These are phyloP conservation scores for Microctonus hyperodae DNA, from an alignment of 2,888 invertebrate species.

Conservation along the genomic window DNA sequence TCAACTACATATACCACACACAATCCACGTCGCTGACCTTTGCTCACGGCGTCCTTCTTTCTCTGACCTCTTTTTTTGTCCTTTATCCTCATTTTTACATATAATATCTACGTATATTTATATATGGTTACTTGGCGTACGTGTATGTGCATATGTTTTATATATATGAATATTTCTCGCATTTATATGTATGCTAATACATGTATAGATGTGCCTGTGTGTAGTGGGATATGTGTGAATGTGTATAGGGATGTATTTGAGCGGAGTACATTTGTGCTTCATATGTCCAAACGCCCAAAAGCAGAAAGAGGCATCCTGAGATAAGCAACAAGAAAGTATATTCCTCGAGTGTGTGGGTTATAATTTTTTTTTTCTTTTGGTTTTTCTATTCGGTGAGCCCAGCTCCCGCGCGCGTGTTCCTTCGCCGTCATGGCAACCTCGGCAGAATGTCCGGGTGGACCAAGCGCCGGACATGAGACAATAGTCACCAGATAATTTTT, in stretches of 20 bases:
- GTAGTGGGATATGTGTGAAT: background rate
- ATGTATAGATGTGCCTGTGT: background rate
- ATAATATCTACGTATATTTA: background rate
- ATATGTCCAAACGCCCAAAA: constrained; percentile 1
- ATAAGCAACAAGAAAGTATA: background rate
- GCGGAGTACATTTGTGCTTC: background rate
- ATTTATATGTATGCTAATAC: background rate
- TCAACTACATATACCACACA: background rate
- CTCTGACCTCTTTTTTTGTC: constrained; percentile 25
- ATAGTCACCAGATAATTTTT: constrained; percentile 41
- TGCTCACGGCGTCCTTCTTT: constrained; percentile 26
- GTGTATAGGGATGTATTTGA: background rate
- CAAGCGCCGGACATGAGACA: constrained; percentile 44
- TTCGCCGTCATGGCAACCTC: constrained; percentile 52
- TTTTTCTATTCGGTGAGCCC: background rate
- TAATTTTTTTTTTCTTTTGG: too few species aligned
- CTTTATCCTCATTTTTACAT: constrained; percentile 9
- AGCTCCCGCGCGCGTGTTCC: constrained; percentile 34
- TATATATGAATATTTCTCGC: too few species aligned
- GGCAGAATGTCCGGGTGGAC: constrained; percentile 46
- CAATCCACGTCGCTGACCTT: constrained; percentile 21
- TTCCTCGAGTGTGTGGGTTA: constrained; percentile 4
- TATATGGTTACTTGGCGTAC: background rate
- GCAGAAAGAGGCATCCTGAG: background rate
- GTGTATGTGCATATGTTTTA: background rate